Percentiles rank a stretch among this genome's conserved stretches.
Evolutionary conservation across 2,113 vertebrate genomes (phyloP).

Genomic region (Varanus salvator): DNA sequence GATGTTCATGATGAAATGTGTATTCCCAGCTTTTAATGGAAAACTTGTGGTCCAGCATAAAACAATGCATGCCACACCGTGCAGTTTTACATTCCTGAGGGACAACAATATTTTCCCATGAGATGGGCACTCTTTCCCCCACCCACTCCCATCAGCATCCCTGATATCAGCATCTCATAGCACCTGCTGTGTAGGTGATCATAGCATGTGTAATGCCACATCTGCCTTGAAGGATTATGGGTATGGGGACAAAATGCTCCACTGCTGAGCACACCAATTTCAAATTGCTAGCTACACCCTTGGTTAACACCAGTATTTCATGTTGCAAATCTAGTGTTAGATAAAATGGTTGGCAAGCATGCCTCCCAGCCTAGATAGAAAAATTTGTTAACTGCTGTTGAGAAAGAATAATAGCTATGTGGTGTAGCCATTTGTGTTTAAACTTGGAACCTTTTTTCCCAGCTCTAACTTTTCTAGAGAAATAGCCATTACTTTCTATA

Average conservation of each 20-base stretch:
- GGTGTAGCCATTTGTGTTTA: not conserved
- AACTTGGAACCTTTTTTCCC: not conserved
- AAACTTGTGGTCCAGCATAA: not conserved
- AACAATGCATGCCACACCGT: not conserved
- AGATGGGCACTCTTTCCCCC: not conserved
- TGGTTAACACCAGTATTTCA: slow-evolving; percentile 60
- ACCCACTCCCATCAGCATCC: not conserved
- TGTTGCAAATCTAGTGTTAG: slow-evolving; percentile 53
- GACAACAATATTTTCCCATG: not conserved
- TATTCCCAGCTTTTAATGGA: not conserved
- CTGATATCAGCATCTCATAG: slow-evolving; percentile 14
- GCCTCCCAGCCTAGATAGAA: slow-evolving; percentile 38
- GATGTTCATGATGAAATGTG: not conserved
- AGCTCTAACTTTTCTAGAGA: not conserved
- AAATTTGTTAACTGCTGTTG: slow-evolving; percentile 61
- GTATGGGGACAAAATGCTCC: slow-evolving; percentile 40
- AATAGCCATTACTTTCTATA: not conserved
- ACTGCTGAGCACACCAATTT: slow-evolving; percentile 56
- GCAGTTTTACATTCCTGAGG: slow-evolving; percentile 1
- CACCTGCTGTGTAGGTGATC: slow-evolving; percentile 3
- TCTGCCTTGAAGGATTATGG: slow-evolving; percentile 37
- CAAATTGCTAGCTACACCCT: slow-evolving; percentile 59
- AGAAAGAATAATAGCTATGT: slow-evolving; percentile 18
- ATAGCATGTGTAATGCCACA: slow-evolving; percentile 48
- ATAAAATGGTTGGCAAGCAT: slow-evolving; percentile 52